Conservation (phyloP, 2,888 invertebrate species). For the Campoplex capitator region DNA sequence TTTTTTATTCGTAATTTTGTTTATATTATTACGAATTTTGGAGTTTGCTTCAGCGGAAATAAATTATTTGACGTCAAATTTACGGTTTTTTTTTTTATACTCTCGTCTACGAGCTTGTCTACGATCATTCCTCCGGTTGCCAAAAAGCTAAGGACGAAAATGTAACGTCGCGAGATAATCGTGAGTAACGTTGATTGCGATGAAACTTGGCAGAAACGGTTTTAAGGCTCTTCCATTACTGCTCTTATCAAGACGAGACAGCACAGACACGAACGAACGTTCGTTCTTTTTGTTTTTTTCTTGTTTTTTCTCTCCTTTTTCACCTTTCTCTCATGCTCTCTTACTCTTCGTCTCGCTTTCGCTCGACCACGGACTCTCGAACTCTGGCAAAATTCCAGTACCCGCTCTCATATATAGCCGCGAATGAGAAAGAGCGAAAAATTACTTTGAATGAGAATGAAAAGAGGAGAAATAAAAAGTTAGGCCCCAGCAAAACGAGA, state of each 20-base stretch:
- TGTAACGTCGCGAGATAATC: slow-evolving; percentile 38
- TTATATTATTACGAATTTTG: neutral
- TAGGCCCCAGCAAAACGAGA: neutral
- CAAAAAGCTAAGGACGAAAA: slow-evolving; percentile 13
- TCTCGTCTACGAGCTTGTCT: neutral
- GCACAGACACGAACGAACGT: slow-evolving; percentile 58
- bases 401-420: slow-evolving; percentile 20
- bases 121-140: slow-evolving; percentile 39
- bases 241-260: slow-evolving; percentile 59
- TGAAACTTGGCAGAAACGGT: slow-evolving; percentile 62
- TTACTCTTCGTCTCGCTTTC: neutral
- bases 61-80: neutral
- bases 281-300: slow-evolving; percentile 16
- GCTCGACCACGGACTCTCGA: slow-evolving; percentile 66
- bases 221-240: slow-evolving; percentile 52
- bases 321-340: neutral
- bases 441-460: slow-evolving; percentile 14
- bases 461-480: neutral
- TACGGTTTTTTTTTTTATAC: slow-evolving; percentile 1
- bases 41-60: neutral
- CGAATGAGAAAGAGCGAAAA: slow-evolving; percentile 5
- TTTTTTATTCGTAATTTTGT: neutral
- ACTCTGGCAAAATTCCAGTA: slow-evolving; percentile 68
- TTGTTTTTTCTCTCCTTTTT: neutral
- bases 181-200: slow-evolving; percentile 61